Evolutionary conservation across 2,888 invertebrate genomes (phyloP), one percentile per base, ranked within the genome.

Genomic region (Hydrotaea cyrtoneurina): DNA sequence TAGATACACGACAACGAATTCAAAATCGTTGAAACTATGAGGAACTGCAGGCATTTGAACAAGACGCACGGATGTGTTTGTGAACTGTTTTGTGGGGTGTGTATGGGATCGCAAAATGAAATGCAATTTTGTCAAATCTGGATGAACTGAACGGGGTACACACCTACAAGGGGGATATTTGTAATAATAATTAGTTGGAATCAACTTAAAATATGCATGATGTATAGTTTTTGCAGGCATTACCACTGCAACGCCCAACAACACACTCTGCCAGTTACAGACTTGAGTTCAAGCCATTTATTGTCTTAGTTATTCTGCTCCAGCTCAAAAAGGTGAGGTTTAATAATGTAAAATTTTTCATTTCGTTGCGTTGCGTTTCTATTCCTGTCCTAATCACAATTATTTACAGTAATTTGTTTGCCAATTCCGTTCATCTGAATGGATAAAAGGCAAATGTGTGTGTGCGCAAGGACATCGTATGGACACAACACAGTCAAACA

Each of bases 391-490:
- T 15, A 69, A 69, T 69, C 43, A 0, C 31, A 71, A 50, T 31
- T 71, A 71, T 53, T 71, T 71, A 71, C 23, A 53, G 53, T 71
- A 31, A 71, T 71, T 71, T 71, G 71, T 69, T 23, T 43, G 2
- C n/a, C 39, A 10, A 71, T 39, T 71, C 8, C 19, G n/a, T 53
- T 71, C n/a, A 1, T 15, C 19, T 5, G 21, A 50, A 17, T 11
- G 21, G 17, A 50, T 26, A 26, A 11, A 15, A 26, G 11, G 11
- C 69, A 50, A 69, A 26, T 26, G 59, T 26, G 10, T 26, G 55
- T 7, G 31, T 31, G 26, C n/a, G 10, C 71, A 26, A 69, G 74
- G 43, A 81, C 55, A 23, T 55, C 66, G 64, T 57, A 80, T 71
- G 23, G 59, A 15, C 59, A 59, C 23, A 26, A 59, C 26, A 59